Evolutionary conservation across 2,797 vertebrate genomes (phyloP).

Genomic region (Phyllotis vaccarum): DNA sequence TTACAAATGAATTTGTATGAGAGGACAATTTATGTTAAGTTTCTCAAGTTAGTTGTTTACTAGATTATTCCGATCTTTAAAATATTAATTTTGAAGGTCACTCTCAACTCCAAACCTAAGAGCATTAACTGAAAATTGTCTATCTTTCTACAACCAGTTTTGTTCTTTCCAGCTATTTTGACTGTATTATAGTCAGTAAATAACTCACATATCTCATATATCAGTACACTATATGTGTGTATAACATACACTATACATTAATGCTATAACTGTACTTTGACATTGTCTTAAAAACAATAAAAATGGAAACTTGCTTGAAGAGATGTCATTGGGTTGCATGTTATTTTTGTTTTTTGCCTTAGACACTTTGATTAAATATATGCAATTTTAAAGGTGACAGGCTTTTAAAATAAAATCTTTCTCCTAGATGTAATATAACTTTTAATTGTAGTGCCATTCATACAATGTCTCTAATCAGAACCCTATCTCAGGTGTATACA

Average conservation of each 20-base stretch:
- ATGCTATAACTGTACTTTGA: neutral
- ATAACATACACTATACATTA: neutral
- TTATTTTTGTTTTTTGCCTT: conserved; percentile 57
- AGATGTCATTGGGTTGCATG: neutral
- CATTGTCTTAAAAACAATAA: conserved; percentile 58
- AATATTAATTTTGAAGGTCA: neutral
- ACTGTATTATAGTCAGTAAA: neutral
- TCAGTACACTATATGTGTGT: neutral
- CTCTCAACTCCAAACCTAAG: neutral
- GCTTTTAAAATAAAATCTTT: conserved; percentile 81
- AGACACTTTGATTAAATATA: conserved; percentile 22
- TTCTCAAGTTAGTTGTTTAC: neutral
- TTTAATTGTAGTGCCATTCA: conserved; percentile 84
- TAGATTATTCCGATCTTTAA: neutral
- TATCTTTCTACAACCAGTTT: neutral
- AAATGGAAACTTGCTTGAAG: conserved; percentile 39
- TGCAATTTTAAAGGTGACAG: conserved; percentile 74
- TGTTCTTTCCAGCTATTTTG: neutral
- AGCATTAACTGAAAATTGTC: neutral
- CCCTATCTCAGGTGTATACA: conserved; percentile 78
- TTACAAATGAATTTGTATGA: neutral
- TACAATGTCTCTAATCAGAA: conserved; percentile 86
- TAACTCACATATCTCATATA: neutral
- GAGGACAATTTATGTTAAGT: neutral
- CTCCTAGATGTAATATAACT: conserved; percentile 79